phyloP scores from a whole-genome alignment of 2,113 vertebrate species.

The Vidua macroura region DNA sequence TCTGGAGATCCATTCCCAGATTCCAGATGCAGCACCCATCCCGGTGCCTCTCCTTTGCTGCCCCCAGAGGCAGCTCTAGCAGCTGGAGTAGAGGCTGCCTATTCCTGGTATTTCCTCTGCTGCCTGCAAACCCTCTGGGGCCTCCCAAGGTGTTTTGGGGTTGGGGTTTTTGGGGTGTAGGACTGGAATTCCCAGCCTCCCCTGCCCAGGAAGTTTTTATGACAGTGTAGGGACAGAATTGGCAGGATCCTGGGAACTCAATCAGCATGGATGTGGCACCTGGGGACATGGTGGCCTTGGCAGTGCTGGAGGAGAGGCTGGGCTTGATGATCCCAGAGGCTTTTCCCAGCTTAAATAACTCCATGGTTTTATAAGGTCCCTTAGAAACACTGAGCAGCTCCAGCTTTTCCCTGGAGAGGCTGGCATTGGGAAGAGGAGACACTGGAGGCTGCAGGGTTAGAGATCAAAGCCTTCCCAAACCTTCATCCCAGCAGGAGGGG shows the following conservation, averaged over 20 bases:
- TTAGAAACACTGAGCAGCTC: background rate
- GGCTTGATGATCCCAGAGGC: background rate
- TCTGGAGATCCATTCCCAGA: background rate
- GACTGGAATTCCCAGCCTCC: background rate
- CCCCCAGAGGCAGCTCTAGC: background rate
- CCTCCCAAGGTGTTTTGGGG: background rate
- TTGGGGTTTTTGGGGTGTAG: background rate
- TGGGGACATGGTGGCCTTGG: background rate
- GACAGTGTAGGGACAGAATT: background rate
- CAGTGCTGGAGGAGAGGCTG: background rate
- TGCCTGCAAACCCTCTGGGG: background rate
- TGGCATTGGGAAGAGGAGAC: background rate
- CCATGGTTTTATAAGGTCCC: background rate
- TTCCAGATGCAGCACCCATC: background rate
- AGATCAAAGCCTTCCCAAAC: background rate
- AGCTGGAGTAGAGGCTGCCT: accelerated
- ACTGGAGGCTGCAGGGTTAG: accelerated
- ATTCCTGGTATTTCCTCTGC: background rate
- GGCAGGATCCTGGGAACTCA: background rate
- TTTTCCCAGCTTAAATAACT: background rate
- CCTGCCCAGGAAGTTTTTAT: background rate
- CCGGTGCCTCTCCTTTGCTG: background rate
- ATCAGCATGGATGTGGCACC: background rate
- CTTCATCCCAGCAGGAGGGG: slow-evolving; percentile 6
- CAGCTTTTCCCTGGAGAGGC: background rate